These are phyloP conservation scores for Lepisosteus oculatus DNA, from an alignment of 2,113 vertebrate genomes.

Conservation along the genomic window DNA sequence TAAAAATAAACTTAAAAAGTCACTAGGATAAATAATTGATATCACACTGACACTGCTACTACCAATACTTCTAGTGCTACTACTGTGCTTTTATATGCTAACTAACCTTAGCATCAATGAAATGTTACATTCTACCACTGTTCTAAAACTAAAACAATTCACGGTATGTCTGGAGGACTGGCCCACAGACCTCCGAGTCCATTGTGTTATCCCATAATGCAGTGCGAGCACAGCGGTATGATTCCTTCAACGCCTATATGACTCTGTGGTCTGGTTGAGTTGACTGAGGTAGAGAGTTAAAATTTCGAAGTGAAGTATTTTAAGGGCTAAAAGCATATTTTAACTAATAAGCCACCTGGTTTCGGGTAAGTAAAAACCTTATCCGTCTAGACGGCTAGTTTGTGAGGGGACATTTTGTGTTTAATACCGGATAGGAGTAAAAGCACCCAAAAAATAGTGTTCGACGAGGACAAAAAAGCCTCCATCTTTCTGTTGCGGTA, in stretches of 20 bases:
- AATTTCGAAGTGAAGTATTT: not conserved
- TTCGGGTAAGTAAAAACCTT: constrained; percentile 14
- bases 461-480: constrained; percentile 17
- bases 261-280: constrained; percentile 16
- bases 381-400: not conserved
- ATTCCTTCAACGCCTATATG: not conserved
- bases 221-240: constrained; percentile 32
- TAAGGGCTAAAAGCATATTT: not conserved
- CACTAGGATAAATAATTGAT: not conserved
- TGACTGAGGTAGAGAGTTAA: not conserved
- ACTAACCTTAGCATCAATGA: no score
- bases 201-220: constrained; percentile 48
- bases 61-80: no score
- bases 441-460: not conserved
- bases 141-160: no score
- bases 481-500: constrained; percentile 17
- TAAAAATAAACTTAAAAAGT: no score
- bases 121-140: no score
- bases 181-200: not conserved
- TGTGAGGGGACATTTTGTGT: not conserved
- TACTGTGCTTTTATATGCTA: no score
- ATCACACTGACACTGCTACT: not conserved
- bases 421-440: not conserved
- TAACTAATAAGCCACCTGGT: constrained; percentile 16
- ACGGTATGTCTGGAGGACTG: not conserved